Percentiles rank a stretch among this genome's conserved stretches.
Evolutionary conservation across 1,140 invertebrate species (phyloP).

Genomic region (Tetramorium parvispinum): DNA sequence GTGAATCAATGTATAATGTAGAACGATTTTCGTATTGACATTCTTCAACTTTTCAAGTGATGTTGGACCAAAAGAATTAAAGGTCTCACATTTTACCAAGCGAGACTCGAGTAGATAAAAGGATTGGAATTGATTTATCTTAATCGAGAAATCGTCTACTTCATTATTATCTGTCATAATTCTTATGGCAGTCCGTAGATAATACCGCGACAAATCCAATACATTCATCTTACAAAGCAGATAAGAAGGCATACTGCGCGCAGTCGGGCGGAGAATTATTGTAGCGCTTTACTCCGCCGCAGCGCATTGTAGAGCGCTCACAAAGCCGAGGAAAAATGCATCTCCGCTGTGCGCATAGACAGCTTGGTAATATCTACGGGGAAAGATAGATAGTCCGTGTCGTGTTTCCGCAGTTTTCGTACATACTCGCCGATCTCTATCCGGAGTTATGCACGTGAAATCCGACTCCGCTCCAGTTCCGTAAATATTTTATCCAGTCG

Average conservation of each 20-base stretch:
- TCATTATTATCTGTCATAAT: conserved; percentile 38
- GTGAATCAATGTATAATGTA: background rate
- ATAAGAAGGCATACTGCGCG: conserved; percentile 42
- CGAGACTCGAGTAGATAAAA: background rate
- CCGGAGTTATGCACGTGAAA: conserved; percentile 8
- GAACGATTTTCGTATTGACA: background rate
- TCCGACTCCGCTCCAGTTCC: conserved; percentile 16
- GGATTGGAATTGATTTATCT: background rate
- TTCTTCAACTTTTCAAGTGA: background rate
- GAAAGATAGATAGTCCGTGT: conserved; percentile 33
- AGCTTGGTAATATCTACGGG: conserved; percentile 35
- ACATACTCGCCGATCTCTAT: conserved; percentile 12
- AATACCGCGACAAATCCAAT: conserved; percentile 45
- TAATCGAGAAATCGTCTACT: conserved; percentile 31
- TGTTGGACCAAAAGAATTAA: background rate
- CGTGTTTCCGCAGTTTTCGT: conserved; percentile 25
- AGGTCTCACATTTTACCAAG: background rate
- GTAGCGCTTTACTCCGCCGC: conserved; percentile 26
- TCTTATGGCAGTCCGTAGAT: background rate
- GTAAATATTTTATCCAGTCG: conserved; percentile 29
- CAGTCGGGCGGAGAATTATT: conserved; percentile 48
- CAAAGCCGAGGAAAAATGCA: conserved; percentile 51
- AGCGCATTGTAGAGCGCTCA: conserved; percentile 18
- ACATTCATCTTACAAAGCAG: conserved; percentile 48
- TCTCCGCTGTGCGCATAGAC: conserved; percentile 29